Evolutionary conservation across 2,797 vertebrate species (phyloP).

Genomic region (Pseudochirops cupreus): DNA sequence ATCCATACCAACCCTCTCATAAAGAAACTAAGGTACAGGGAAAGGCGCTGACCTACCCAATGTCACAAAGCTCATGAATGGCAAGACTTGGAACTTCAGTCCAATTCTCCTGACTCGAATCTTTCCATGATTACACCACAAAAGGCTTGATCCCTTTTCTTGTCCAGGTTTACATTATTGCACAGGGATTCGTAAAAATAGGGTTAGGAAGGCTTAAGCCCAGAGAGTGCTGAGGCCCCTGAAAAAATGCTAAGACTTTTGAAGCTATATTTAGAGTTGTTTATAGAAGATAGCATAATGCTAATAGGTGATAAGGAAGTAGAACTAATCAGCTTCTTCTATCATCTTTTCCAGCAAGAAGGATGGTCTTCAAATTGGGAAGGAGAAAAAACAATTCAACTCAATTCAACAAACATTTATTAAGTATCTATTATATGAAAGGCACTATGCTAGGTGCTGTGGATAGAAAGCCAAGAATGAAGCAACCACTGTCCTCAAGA

Average conservation of each 20-base stretch:
- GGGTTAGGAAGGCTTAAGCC: background rate
- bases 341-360: background rate
- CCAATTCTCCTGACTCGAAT: background rate
- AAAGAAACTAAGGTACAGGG: background rate
- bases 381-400: background rate
- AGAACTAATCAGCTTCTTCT: background rate
- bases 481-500: background rate
- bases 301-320: background rate
- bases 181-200: background rate
- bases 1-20: background rate
- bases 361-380: background rate
- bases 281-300: background rate
- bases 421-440: background rate
- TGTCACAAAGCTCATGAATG: background rate
- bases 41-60: background rate
- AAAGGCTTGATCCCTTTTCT: background rate
- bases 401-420: background rate
- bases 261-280: background rate
- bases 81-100: background rate
- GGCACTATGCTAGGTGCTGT: background rate
- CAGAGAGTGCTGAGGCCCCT: background rate
- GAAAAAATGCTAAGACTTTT: background rate
- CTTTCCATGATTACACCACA: background rate
- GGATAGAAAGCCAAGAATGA: background rate
- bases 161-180: background rate